Percentiles rank a stretch among this genome's conserved stretches.
Evolutionary conservation across 2,797 vertebrate genomes (phyloP).

Genomic region (Pseudochromis fuscus): DNA sequence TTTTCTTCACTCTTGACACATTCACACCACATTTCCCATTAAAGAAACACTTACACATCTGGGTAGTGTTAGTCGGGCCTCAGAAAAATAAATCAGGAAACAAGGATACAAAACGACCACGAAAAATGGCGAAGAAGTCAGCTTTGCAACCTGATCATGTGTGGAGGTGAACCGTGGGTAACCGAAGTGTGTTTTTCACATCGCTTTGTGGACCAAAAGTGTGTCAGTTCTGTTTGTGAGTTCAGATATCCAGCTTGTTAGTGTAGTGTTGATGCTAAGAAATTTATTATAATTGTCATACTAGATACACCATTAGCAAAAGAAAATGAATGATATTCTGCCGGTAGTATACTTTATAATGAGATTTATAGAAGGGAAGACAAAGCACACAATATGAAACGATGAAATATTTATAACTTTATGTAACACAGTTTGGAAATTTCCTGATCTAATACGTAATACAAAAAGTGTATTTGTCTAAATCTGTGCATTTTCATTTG

Average conservation of each 20-base stretch:
- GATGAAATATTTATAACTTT: too few relatives aligned
- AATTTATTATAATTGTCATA: background rate
- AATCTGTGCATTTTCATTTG: too few relatives aligned
- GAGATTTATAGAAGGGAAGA: too few relatives aligned
- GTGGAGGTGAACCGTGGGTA: slow-evolving; percentile 58
- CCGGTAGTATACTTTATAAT: too few relatives aligned
- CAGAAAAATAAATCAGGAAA: slow-evolving; percentile 74
- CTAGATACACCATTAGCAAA: background rate
- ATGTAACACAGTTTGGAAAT: too few relatives aligned
- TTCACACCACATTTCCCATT: slow-evolving; percentile 55
- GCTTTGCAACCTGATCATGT: slow-evolving; percentile 62
- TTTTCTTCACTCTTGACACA: slow-evolving; percentile 41
- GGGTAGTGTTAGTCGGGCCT: slow-evolving; percentile 69
- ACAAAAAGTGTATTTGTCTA: too few relatives aligned
- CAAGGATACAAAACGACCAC: slow-evolving; percentile 57
- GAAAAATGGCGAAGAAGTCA: slow-evolving; percentile 49
- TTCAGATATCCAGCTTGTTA: slow-evolving; percentile 31
- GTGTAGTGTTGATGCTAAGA: slow-evolving; percentile 10
- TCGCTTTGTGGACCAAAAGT: slow-evolving; percentile 37
- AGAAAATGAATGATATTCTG: background rate
- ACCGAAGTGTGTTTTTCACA: slow-evolving; percentile 41
- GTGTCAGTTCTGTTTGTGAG: slow-evolving; percentile 48
- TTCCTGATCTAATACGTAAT: too few relatives aligned
- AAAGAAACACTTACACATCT: slow-evolving; percentile 73
- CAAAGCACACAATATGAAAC: too few relatives aligned